These are phyloP conservation scores for Diplazon laetatorius DNA, from an alignment of 2,888 invertebrate species.

Conservation along the genomic window DNA sequence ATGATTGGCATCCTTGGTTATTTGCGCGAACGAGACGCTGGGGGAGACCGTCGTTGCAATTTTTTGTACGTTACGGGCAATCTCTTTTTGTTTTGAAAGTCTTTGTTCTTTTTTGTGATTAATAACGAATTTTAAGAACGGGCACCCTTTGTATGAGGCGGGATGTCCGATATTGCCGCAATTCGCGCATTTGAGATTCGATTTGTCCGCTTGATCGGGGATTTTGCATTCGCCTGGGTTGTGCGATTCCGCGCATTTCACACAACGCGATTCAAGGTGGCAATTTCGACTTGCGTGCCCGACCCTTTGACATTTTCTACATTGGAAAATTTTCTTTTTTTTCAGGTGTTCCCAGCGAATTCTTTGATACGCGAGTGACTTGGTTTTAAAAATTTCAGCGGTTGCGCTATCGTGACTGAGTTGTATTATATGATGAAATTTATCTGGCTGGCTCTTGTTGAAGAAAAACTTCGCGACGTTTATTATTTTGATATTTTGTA, in stretches of 20 bases:
- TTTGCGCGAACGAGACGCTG: background rate
- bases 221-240: constrained; percentile 19
- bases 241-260: constrained; percentile 35
- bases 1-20: background rate
- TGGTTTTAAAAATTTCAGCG: constrained; percentile 5
- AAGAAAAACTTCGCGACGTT: constrained; percentile 12
- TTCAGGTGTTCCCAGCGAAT: constrained; percentile 32
- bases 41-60: background rate
- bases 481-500: background rate
- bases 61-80: background rate
- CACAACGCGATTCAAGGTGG: constrained; percentile 24
- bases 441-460: constrained; percentile 26
- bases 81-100: background rate
- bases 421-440: constrained; percentile 20
- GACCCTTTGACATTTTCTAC: constrained; percentile 41
- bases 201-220: background rate
- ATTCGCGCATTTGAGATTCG: background rate
- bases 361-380: constrained; percentile 25
- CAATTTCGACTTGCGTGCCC: constrained; percentile 42
- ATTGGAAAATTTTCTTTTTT: constrained; percentile 22
- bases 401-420: background rate
- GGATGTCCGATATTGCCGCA: background rate
- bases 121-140: background rate
- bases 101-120: background rate
- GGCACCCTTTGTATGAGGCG: background rate